Evolutionary conservation across 2,113 vertebrate species (phyloP).

Genomic region (Paracanthobrama guichenoti): DNA sequence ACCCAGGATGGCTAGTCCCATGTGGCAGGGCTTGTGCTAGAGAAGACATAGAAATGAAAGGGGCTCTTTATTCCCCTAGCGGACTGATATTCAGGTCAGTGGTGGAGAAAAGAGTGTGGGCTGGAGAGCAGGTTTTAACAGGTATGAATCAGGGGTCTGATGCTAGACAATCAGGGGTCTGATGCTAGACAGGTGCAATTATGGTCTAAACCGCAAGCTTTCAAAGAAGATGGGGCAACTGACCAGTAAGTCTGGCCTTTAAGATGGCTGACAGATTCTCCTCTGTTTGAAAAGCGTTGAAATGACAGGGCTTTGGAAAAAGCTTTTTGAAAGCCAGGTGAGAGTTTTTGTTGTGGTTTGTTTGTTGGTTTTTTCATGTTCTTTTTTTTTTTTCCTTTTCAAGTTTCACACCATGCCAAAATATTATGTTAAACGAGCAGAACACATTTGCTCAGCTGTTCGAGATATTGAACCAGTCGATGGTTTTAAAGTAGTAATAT

Average conservation of each 20-base stretch:
- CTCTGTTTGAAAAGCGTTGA: slow-evolving; percentile 30
- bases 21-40: not conserved
- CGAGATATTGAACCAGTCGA: not conserved
- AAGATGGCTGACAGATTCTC: slow-evolving; percentile 30
- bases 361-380: not conserved
- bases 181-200: slow-evolving; percentile 38
- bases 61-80: slow-evolving; percentile 21
- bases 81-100: slow-evolving; percentile 3
- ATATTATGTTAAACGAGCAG: not conserved
- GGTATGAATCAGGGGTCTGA: slow-evolving; percentile 43
- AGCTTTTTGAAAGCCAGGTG: slow-evolving; percentile 15
- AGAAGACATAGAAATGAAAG: slow-evolving; percentile 10
- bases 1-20: not conserved
- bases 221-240: slow-evolving; percentile 22
- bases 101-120: slow-evolving; percentile 13
- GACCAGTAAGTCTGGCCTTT: slow-evolving; percentile 46
- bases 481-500: not conserved
- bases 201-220: slow-evolving; percentile 35
- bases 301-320: slow-evolving; percentile 22
- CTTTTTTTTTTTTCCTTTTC: not conserved
- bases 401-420: not conserved
- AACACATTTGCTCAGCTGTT: not conserved
- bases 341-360: not conserved
- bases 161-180: slow-evolving; percentile 34
- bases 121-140: slow-evolving; percentile 21